phyloP scores from a whole-genome alignment of 2,888 invertebrate species.

The Protula sp. region DNA sequence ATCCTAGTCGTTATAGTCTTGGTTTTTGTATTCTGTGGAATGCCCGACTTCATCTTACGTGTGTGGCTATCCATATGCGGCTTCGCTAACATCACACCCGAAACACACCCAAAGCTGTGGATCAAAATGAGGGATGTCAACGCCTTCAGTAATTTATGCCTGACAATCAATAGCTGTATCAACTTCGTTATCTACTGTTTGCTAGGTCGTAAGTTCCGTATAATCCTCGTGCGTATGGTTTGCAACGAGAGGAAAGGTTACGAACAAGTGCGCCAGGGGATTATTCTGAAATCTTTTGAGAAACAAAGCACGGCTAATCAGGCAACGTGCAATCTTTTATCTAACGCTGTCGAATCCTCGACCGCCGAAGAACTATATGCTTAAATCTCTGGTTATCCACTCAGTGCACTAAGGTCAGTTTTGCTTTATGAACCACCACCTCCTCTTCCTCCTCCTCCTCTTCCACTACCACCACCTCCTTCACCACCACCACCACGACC shows the following conservation, averaged over 20 bases:
- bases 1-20: constrained; percentile 20
- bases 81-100: neutral
- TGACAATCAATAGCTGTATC: constrained; percentile 24
- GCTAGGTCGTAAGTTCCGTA: constrained; percentile 21
- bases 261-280: too few relatives aligned
- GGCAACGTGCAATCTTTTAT: too few relatives aligned
- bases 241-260: too few relatives aligned
- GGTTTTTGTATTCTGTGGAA: constrained; percentile 23
- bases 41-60: constrained; percentile 22
- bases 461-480: neutral
- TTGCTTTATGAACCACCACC: neutral
- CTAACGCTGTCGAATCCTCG: too few relatives aligned
- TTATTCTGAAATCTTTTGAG: too few relatives aligned
- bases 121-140: constrained; percentile 13
- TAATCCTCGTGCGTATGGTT: constrained; percentile 18
- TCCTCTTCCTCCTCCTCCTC: neutral
- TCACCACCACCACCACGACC: neutral
- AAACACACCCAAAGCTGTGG: too few relatives aligned
- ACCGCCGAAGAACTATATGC: too few relatives aligned
- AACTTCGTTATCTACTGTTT: constrained; percentile 28
- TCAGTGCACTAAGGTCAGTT: too few relatives aligned
- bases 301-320: too few relatives aligned
- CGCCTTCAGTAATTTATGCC: constrained; percentile 19
- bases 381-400: too few relatives aligned
- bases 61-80: constrained; percentile 15